phyloP scores from a whole-genome alignment of 2,113 vertebrate species.

The Solea senegalensis region DNA sequence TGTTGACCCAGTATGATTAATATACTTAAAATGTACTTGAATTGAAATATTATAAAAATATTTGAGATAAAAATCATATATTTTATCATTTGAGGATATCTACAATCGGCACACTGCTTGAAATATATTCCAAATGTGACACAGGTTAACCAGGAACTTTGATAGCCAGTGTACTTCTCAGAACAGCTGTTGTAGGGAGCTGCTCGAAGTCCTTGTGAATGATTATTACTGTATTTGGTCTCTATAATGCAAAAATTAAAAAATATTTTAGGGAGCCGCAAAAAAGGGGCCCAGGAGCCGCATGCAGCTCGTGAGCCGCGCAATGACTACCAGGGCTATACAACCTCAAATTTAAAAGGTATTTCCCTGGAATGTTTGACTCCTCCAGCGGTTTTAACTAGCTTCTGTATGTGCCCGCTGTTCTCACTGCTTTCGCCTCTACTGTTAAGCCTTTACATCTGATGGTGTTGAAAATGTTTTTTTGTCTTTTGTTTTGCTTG shows the following conservation, averaged over 20 bases:
- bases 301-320: constrained; percentile 76
- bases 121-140: background rate
- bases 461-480: constrained; percentile 21
- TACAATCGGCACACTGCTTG: constrained; percentile 27
- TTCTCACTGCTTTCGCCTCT: constrained; percentile 57
- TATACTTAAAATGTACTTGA: background rate
- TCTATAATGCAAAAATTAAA: constrained; percentile 76
- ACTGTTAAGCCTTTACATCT: constrained; percentile 25
- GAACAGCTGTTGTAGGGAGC: constrained; percentile 59
- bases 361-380: constrained; percentile 75
- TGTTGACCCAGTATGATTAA: too few species aligned
- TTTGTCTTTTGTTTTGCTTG: constrained; percentile 33
- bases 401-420: constrained; percentile 66
- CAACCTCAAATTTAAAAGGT: constrained; percentile 78
- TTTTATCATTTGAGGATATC: background rate
- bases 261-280: constrained; percentile 82
- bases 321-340: constrained; percentile 80
- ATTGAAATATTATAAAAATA: background rate
- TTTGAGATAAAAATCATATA: background rate
- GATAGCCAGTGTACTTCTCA: constrained; percentile 44
- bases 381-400: constrained; percentile 68
- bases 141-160: constrained; percentile 17
- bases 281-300: constrained; percentile 83
- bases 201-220: constrained; percentile 71
- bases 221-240: constrained; percentile 75